Evolutionary conservation across 35 echinoderm and acorn worm genomes (phyloP).

Genomic region (Anneissia japonica): DNA sequence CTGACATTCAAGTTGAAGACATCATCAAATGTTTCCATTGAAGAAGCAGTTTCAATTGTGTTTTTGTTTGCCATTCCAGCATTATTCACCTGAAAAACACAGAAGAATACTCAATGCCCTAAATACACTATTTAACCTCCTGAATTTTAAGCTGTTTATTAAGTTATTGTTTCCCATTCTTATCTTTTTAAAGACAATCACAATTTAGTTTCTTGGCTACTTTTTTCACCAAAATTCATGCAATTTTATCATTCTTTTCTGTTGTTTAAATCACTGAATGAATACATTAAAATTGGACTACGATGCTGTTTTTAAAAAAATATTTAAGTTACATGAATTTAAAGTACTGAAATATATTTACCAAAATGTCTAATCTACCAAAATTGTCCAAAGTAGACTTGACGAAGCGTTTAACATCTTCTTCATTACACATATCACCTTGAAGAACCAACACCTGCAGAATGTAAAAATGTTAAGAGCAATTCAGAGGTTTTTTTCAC

Average conservation of each 20-base stretch:
- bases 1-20: conserved; percentile 19
- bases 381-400: conserved; percentile 26
- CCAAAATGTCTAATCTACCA: conserved; percentile 43
- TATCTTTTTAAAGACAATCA: no score
- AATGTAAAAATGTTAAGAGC: neutral
- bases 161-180: no score
- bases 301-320: no score
- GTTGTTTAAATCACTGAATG: no score
- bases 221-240: no score
- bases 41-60: neutral
- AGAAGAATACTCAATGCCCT: neutral
- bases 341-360: neutral
- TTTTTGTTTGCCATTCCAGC: neutral
- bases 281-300: no score
- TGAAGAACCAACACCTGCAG: conserved; percentile 26
- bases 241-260: no score
- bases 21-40: conserved; percentile 33
- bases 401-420: conserved; percentile 22
- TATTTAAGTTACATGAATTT: neutral
- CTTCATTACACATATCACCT: conserved; percentile 26
- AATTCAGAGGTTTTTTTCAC: no score
- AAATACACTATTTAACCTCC: no score
- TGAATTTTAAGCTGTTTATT: no score
- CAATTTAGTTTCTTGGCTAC: no score
- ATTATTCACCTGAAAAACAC: conserved; percentile 22